A percentile compares a stretch with the other conserved stretches of the same genome.
phyloP scores from a whole-genome alignment of 1,140 invertebrate species.

The Drosophila oshimai region DNA sequence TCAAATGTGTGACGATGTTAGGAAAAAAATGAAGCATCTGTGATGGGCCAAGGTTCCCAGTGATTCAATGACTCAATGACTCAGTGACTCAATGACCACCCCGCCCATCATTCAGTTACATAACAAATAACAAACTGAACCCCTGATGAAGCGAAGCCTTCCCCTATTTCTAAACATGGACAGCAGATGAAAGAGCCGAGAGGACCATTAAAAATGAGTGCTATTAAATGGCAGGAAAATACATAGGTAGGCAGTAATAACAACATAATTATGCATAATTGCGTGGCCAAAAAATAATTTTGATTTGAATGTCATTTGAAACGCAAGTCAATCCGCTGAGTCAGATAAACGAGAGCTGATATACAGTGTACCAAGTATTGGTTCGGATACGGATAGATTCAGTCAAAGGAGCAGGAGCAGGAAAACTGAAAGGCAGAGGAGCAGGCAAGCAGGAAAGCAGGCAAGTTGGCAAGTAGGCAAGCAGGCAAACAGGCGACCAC shows the following conservation, averaged over 20 bases:
- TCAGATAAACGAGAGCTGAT: slow-evolving; percentile 1
- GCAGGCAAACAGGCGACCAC: slow-evolving; percentile 4
- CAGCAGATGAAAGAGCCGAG: slow-evolving; percentile 1
- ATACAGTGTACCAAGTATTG: not conserved
- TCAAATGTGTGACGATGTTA: not conserved
- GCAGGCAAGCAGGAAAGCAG: not conserved
- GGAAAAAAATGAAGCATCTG: not conserved
- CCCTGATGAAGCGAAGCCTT: not conserved
- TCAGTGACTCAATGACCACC: no score
- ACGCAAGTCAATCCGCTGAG: slow-evolving; percentile 14
- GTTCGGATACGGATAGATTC: not conserved
- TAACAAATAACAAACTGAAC: not conserved
- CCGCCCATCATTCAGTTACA: not conserved
- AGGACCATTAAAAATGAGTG: not conserved
- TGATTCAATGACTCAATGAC: no score
- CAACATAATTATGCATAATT: slow-evolving; percentile 56
- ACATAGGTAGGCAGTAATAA: not conserved
- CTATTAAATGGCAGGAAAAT: slow-evolving; percentile 3
- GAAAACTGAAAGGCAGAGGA: no score
- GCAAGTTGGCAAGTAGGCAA: not conserved
- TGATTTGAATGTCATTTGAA: slow-evolving; percentile 50
- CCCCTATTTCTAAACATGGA: not conserved
- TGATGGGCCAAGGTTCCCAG: no score
- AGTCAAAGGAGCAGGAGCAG: not conserved
- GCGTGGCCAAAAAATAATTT: slow-evolving; percentile 22